Percentiles rank a stretch among this genome's conserved stretches.
phyloP scores from a whole-genome alignment of 2,113 vertebrate species.

The Silurus glanis region DNA sequence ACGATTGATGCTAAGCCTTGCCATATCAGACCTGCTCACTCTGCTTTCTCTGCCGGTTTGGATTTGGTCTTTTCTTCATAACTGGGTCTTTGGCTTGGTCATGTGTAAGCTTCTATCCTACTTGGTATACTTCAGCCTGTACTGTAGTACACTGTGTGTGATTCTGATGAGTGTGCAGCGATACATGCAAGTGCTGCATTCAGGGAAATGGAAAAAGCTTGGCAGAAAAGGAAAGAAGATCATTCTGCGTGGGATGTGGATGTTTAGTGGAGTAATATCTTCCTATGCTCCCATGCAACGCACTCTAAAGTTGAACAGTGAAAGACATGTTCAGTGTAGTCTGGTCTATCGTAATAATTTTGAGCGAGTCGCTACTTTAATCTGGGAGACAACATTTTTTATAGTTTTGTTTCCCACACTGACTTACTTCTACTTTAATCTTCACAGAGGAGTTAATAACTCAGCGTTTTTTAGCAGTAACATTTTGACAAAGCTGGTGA shows the following conservation, averaged over 20 bases:
- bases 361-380: slow-evolving; percentile 51
- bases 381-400: slow-evolving; percentile 69
- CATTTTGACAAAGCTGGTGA: slow-evolving; percentile 58
- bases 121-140: slow-evolving; percentile 69
- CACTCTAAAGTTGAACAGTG: slow-evolving; percentile 16
- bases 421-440: slow-evolving; percentile 63
- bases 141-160: slow-evolving; percentile 70
- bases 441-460: slow-evolving; percentile 63
- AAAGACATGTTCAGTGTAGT: not conserved
- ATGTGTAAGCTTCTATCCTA: slow-evolving; percentile 67
- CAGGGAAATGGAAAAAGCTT: slow-evolving; percentile 62
- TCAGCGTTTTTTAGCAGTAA: slow-evolving; percentile 57
- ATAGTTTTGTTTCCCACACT: slow-evolving; percentile 66
- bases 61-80: slow-evolving; percentile 68
- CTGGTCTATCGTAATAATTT: slow-evolving; percentile 48
- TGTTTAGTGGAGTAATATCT: slow-evolving; percentile 50
- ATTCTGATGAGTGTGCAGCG: slow-evolving; percentile 72
- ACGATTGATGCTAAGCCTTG: slow-evolving; percentile 71
- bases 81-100: slow-evolving; percentile 62
- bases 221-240: slow-evolving; percentile 45
- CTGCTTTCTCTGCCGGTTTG: slow-evolving; percentile 71
- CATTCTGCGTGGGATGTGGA: slow-evolving; percentile 59
- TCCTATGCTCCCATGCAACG: slow-evolving; percentile 59
- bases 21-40: slow-evolving; percentile 68
- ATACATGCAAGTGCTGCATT: slow-evolving; percentile 67